A percentile compares a stretch with the other conserved stretches of the same genome.
Evolutionary conservation across 2,113 vertebrate species (phyloP).

Genomic region (Hepsetus odoe): DNA sequence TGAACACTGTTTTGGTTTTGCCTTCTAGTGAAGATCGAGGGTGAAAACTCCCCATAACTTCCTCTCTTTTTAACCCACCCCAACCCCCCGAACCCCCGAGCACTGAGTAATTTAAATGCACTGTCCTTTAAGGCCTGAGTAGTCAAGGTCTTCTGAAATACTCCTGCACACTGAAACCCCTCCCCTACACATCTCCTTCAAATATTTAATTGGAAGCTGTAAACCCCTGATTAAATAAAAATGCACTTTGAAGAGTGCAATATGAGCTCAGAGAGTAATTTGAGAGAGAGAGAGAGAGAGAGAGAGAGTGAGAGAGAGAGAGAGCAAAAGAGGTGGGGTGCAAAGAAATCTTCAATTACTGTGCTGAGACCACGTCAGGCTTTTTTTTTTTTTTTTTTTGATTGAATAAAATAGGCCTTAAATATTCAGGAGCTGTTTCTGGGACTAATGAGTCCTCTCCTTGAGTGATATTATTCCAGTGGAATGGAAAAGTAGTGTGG

Average conservation of each 20-base stretch:
- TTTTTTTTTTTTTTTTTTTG: slow-evolving; percentile 59
- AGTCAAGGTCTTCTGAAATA: slow-evolving; percentile 51
- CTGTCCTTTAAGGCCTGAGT: slow-evolving; percentile 42
- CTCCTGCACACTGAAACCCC: slow-evolving; percentile 5
- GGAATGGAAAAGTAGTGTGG: slow-evolving; percentile 50
- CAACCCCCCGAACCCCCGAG: background rate
- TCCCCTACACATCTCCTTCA: slow-evolving; percentile 61
- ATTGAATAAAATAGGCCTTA: slow-evolving; percentile 67
- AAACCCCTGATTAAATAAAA: slow-evolving; percentile 71
- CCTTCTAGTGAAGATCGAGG: slow-evolving; percentile 24
- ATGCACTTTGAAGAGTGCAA: slow-evolving; percentile 65
- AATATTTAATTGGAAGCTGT: slow-evolving; percentile 74
- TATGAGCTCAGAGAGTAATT: slow-evolving; percentile 57
- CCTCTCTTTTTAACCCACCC: slow-evolving; percentile 11
- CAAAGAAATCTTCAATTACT: slow-evolving; percentile 57
- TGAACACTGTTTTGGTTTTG: slow-evolving; percentile 8
- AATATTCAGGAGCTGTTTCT: slow-evolving; percentile 70
- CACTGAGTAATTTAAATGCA: slow-evolving; percentile 44
- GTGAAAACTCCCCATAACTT: slow-evolving; percentile 28
- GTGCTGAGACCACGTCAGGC: slow-evolving; percentile 54
- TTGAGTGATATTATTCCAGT: slow-evolving; percentile 71
- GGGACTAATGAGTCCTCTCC: slow-evolving; percentile 67
- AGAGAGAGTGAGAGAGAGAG: background rate
- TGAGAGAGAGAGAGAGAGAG: slow-evolving; percentile 40
- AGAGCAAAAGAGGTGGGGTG: background rate